Percentiles rank a stretch among this genome's conserved stretches.
These are phyloP conservation scores for Panulirus ornatus DNA, from an alignment of 1,140 invertebrate species.

Conservation along the genomic window DNA sequence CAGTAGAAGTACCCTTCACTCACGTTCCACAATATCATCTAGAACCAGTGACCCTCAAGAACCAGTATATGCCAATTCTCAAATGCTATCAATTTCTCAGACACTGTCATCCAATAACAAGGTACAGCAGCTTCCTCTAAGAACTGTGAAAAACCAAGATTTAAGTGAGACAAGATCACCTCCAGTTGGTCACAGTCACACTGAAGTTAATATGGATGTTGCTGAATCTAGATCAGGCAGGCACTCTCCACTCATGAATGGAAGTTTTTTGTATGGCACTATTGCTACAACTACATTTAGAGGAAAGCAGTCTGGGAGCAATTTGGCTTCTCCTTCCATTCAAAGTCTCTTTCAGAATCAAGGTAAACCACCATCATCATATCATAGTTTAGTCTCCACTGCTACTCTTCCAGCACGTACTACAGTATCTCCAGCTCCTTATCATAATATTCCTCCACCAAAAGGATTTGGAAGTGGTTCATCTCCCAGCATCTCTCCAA, in stretches of 20 bases:
- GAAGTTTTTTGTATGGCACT: conserved; percentile 65
- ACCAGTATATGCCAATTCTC: conserved; percentile 62
- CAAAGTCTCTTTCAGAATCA: conserved; percentile 22
- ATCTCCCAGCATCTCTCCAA: conserved; percentile 54
- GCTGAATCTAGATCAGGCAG: conserved; percentile 32
- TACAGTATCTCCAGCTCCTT: conserved; percentile 41
- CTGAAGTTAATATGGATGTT: conserved; percentile 45
- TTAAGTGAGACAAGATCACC: conserved; percentile 18
- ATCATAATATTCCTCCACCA: conserved; percentile 58
- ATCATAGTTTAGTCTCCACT: conserved; percentile 16
- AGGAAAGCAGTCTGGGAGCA: conserved; percentile 40
- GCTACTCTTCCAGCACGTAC: conserved; percentile 62
- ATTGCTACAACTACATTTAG: conserved; percentile 56
- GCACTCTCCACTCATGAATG: conserved; percentile 46
- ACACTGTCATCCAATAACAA: conserved; percentile 31
- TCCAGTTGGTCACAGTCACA: conserved; percentile 7
- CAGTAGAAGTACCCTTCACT: conserved; percentile 61
- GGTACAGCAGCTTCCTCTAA: conserved; percentile 24
- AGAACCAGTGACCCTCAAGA: conserved; percentile 54
- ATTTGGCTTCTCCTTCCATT: conserved; percentile 22
- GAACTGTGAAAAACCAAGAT: conserved; percentile 33
- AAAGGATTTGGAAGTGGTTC: conserved; percentile 57
- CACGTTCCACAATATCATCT: conserved; percentile 53
- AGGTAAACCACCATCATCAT: conserved; percentile 33
- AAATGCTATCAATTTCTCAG: not conserved